phyloP scores from a whole-genome alignment of 2,113 vertebrate genomes.

The Hyperoodon ampullatus region DNA sequence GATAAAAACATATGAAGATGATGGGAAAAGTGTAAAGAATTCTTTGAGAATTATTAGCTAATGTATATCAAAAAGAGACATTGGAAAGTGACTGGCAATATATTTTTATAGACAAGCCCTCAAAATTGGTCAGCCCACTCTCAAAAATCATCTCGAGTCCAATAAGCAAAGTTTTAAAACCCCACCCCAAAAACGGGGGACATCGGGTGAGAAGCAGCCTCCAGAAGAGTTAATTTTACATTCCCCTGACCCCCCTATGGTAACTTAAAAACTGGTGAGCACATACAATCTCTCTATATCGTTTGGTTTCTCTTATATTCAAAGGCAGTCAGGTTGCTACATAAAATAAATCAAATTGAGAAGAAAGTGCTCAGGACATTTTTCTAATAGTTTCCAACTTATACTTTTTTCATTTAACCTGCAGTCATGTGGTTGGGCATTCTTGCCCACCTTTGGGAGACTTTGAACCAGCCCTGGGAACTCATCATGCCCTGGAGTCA shows the following conservation, averaged over 20 bases:
- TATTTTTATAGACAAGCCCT: no score
- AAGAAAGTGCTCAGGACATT: background rate
- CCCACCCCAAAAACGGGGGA: no score
- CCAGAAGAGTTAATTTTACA: background rate
- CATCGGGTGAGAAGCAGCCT: background rate
- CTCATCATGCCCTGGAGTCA: background rate
- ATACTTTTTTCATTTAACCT: background rate
- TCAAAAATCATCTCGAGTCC: no score
- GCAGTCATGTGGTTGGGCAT: background rate
- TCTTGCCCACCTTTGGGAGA: background rate
- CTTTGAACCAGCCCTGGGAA: background rate
- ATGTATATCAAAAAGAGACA: background rate
- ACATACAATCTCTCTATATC: background rate
- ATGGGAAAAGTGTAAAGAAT: background rate
- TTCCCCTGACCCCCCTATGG: background rate
- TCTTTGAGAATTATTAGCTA: constrained; percentile 1
- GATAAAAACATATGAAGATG: background rate
- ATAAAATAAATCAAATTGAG: background rate
- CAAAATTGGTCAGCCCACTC: no score
- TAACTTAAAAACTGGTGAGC: background rate
- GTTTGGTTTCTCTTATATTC: background rate
- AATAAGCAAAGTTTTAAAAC: no score
- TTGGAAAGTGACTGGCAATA: background rate
- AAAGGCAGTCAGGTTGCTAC: background rate
- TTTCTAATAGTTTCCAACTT: background rate